Conservation (phyloP, 2,888 invertebrate genomes). For the Athalia cordata region DNA sequence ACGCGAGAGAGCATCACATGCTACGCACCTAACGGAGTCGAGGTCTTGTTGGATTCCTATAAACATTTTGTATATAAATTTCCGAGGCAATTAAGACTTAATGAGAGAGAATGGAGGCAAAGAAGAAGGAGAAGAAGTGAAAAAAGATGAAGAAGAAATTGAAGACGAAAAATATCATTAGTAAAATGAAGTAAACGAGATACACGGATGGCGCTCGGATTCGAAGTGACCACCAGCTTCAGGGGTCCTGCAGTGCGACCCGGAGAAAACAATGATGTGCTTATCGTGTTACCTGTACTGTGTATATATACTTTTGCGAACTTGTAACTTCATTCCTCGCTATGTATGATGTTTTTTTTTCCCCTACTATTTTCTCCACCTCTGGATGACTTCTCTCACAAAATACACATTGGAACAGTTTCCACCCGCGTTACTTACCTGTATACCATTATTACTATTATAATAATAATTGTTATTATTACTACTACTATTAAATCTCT, state of each 20-base stretch:
- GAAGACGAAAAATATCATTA: not conserved
- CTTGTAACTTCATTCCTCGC: too few relatives aligned
- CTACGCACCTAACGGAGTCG: not conserved
- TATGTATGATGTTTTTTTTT: not conserved
- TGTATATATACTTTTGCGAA: too few relatives aligned
- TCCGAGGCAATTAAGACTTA: constrained; percentile 34
- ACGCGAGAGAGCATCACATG: constrained; percentile 1
- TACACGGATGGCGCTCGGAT: not conserved
- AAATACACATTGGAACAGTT: not conserved
- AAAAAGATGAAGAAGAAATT: not conserved
- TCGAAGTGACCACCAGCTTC: constrained; percentile 4
- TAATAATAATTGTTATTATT: not conserved
- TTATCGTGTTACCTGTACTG: not conserved
- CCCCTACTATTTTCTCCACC: not conserved
- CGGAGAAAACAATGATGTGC: not conserved
- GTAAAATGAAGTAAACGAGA: not conserved
- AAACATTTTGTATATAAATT: constrained; percentile 13
- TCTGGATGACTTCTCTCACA: not conserved
- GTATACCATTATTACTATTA: not conserved
- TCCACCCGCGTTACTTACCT: constrained; percentile 21
- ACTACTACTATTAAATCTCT: constrained; percentile 8
- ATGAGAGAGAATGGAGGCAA: not conserved
- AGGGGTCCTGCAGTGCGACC: not conserved
- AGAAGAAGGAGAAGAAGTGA: not conserved
- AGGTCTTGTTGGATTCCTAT: not conserved